Conservation (phyloP, 2,113 vertebrate genomes). For the Microtus oregoni region DNA sequence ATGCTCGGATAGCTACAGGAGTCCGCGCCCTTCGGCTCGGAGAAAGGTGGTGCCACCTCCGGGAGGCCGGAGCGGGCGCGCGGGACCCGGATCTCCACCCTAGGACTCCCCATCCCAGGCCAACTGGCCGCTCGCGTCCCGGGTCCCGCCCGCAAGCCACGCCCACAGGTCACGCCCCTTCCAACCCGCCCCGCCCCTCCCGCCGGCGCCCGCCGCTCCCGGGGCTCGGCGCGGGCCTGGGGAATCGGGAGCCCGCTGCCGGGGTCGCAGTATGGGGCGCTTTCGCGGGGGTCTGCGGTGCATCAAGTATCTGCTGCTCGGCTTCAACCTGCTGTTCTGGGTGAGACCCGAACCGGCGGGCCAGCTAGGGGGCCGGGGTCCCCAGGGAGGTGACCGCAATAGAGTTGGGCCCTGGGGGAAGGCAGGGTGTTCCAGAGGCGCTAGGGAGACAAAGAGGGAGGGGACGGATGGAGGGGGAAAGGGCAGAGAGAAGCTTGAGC, state of each 20-base stretch:
- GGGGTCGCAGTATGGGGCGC: slow-evolving; percentile 89
- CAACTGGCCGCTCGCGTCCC: not conserved
- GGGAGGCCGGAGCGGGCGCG: not conserved
- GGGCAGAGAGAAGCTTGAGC: not conserved
- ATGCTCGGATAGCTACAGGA: not conserved
- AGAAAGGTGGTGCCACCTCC: not conserved
- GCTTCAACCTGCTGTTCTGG: slow-evolving; percentile 97
- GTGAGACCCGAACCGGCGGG: slow-evolving; percentile 87
- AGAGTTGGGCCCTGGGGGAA: not conserved
- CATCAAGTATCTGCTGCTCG: slow-evolving; percentile 94
- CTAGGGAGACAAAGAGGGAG: slow-evolving; percentile 66
- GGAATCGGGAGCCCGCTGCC: slow-evolving; percentile 70
- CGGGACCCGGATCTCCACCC: not conserved
- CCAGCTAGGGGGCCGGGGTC: slow-evolving; percentile 37
- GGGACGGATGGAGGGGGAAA: not conserved
- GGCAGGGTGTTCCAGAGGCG: slow-evolving; percentile 14
- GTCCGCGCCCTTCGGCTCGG: not conserved
- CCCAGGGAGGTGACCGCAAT: not conserved
- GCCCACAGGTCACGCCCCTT: not conserved
- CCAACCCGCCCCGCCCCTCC: slow-evolving; percentile 55
- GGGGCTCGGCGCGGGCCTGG: slow-evolving; percentile 66
- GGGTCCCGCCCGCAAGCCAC: not conserved
- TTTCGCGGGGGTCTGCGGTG: slow-evolving; percentile 93
- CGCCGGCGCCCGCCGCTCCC: slow-evolving; percentile 52
- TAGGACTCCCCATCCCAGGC: not conserved